Conservation (phyloP, 2,113 vertebrate genomes). For the Trinectes maculatus region DNA sequence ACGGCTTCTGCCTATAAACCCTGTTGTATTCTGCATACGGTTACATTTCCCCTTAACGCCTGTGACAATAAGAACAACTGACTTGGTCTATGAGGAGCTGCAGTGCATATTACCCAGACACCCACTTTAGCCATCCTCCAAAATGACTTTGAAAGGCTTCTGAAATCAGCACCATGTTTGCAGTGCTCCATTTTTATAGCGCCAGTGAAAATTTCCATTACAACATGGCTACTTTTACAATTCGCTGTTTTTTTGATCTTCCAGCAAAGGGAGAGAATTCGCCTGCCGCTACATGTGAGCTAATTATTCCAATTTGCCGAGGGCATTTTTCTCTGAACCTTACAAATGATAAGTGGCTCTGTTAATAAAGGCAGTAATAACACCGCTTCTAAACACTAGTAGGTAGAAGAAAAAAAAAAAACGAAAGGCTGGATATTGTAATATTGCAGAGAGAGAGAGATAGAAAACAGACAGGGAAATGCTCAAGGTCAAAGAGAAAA, state of each 20-base stretch:
- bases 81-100: conserved; percentile 31
- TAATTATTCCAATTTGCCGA: conserved; percentile 63
- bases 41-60: conserved; percentile 43
- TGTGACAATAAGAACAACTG: conserved; percentile 5
- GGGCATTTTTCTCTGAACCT: conserved; percentile 39
- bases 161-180: conserved; percentile 11
- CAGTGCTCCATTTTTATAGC: background rate
- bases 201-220: conserved; percentile 9
- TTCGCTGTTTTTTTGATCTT: conserved; percentile 25
- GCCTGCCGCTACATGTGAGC: conserved; percentile 36
- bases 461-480: background rate
- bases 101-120: conserved; percentile 30
- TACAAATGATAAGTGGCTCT: conserved; percentile 43
- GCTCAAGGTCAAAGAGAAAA: conserved; percentile 70
- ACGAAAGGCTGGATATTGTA: conserved; percentile 23
- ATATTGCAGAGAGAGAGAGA: conserved; percentile 1
- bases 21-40: conserved; percentile 46
- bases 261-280: conserved; percentile 30
- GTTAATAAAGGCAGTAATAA: conserved; percentile 55
- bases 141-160: conserved; percentile 44
- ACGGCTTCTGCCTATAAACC: conserved; percentile 48
- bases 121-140: conserved; percentile 37
- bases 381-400: conserved; percentile 6
- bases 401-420: background rate
- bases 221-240: background rate